phyloP scores from a whole-genome alignment of 2,797 vertebrate species.

The Aplochiton taeniatus region DNA sequence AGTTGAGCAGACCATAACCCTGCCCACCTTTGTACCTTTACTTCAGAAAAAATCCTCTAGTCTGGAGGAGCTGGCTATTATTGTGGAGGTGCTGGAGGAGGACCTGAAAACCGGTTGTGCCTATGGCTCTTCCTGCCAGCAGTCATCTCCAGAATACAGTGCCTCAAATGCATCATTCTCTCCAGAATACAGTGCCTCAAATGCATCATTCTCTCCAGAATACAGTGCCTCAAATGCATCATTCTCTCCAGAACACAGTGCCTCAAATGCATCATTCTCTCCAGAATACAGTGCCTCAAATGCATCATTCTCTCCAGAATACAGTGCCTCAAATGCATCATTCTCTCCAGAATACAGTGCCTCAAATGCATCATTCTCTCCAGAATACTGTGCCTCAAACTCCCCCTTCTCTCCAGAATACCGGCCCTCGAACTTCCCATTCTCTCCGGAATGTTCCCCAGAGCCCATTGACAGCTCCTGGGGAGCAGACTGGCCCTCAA shows the following conservation, averaged over 20 bases:
- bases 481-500: conserved; percentile 7
- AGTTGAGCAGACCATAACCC: too few relatives aligned
- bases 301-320: background rate
- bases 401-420: background rate
- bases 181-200: background rate
- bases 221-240: too few relatives aligned
- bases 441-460: conserved; percentile 12
- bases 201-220: background rate
- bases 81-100: conserved; percentile 85
- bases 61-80: conserved; percentile 82
- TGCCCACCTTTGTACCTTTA: background rate
- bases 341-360: too few relatives aligned
- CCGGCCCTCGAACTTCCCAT: background rate
- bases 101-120: conserved; percentile 69
- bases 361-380: too few relatives aligned
- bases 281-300: background rate
- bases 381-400: background rate
- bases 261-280: background rate
- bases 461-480: conserved; percentile 22
- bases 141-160: background rate
- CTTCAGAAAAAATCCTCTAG: conserved; percentile 70
- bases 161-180: background rate
- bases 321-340: too few relatives aligned
- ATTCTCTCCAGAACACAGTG: background rate
- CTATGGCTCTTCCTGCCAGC: background rate